Base-by-base conservation (phyloP, 1,140 invertebrate species). In the Nylanderia fulva region DNA sequence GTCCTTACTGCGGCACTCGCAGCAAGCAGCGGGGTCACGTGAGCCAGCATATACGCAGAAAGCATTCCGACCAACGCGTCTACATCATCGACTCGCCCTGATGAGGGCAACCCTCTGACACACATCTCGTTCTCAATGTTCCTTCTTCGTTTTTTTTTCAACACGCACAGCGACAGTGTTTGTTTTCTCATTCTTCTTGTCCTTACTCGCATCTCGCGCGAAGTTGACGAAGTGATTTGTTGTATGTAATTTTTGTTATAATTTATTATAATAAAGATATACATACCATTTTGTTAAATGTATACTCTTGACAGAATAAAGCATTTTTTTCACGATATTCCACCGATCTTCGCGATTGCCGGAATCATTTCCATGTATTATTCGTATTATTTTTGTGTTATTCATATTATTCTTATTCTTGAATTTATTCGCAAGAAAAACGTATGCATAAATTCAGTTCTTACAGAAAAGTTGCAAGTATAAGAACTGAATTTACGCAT, bases 21-120 rank as follows among this genome's bases (percentile, higher is more conserved):
- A 96, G 96, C 72, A 96, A 96, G 89, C 95, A 96, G 75, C 95
- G 95, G 91, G 95, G 95, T 64, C 95, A 95, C 90, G 94, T 96
- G 71, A 95, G 95, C 80, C 92, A 95, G 85, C 95, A 96, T 79
- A 96, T 96, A 69, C 87, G 90, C 63, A 91, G 91, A 29, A 92
- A 89, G 11, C 93, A 94, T 45, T 76, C 86, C 18, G 91, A 94
- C 88, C 94, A 91, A 91, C 93, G 82, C 87, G 93, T 92, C 91
- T 95, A 94, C 89, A 93, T 94, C 89, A 94, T 95, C 92, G 94
- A 91, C 1, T 85, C 85, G 45, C 80, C 86, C 15, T 90, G 88
- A 83, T 88, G 13, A 54, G n/a, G 33, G 48, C 21, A n/a, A n/a
- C 13, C 9, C 33, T 7, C 33, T n/a, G 52, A 9, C 7, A 69